Conservation (phyloP, 64 coral and sea anemone species). For the Cladopsammia gracilis region DNA sequence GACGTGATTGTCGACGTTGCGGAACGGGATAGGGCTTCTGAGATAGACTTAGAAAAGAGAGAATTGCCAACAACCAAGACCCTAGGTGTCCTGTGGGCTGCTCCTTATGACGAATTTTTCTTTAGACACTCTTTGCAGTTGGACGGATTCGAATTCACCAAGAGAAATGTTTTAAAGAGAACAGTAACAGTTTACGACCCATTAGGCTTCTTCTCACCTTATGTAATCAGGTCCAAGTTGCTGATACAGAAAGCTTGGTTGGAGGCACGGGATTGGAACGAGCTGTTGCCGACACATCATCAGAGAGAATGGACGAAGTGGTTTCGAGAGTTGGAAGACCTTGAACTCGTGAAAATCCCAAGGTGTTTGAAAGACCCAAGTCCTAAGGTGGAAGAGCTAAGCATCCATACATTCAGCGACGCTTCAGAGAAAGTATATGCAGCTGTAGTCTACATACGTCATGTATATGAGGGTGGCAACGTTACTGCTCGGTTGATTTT, state of each 20-base stretch:
- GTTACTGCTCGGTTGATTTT: slow-evolving; percentile 52
- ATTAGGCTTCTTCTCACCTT: slow-evolving; percentile 61
- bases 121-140: slow-evolving; percentile 43
- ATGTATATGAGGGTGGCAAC: slow-evolving; percentile 36
- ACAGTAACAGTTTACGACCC: slow-evolving; percentile 59
- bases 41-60: too few relatives aligned
- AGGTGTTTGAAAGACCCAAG: slow-evolving; percentile 57
- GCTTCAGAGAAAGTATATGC: slow-evolving; percentile 67
- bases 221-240: slow-evolving; percentile 53
- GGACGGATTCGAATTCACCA: slow-evolving; percentile 63
- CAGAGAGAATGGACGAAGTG: slow-evolving; percentile 49
- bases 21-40: slow-evolving; percentile 40
- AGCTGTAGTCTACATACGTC: slow-evolving; percentile 56
- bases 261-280: slow-evolving; percentile 13
- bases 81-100: too few relatives aligned
- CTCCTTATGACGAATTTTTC: slow-evolving; percentile 50
- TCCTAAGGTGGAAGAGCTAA: slow-evolving; percentile 3
- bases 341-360: slow-evolving; percentile 65
- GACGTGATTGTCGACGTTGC: slow-evolving; percentile 34
- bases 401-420: slow-evolving; percentile 71
- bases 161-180: slow-evolving; percentile 65
- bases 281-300: slow-evolving; percentile 22
- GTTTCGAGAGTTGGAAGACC: slow-evolving; percentile 42
- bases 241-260: slow-evolving; percentile 65
- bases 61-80: too few relatives aligned